Percentiles rank a stretch among this genome's conserved stretches.
phyloP scores from a whole-genome alignment of 1,140 invertebrate species.

The Mizuhopecten yessoensis region DNA sequence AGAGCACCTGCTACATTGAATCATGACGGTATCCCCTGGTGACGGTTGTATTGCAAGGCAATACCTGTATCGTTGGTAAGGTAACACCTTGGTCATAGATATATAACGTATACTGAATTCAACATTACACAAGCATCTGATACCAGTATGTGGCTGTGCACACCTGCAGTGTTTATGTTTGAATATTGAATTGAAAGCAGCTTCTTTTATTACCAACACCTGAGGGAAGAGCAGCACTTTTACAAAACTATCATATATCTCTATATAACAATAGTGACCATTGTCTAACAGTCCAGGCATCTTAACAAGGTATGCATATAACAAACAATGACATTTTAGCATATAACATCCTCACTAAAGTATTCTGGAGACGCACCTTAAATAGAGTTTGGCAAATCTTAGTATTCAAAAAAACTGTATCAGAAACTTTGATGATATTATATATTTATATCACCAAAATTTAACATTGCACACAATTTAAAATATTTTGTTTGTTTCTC shows the following conservation, averaged over 20 bases:
- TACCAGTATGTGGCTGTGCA: background rate
- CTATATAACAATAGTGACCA: too few species aligned
- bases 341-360: too few species aligned
- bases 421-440: too few species aligned
- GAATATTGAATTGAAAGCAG: background rate
- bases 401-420: too few species aligned
- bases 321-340: too few species aligned
- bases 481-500: too few species aligned
- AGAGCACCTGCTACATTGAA: background rate
- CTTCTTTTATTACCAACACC: background rate
- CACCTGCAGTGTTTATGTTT: background rate
- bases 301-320: too few species aligned
- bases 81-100: background rate
- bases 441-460: too few species aligned
- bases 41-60: background rate
- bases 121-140: background rate
- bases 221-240: background rate
- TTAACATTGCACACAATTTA: too few species aligned
- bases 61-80: background rate
- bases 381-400: too few species aligned
- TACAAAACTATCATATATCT: background rate
- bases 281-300: too few species aligned
- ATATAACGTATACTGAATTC: background rate
- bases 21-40: background rate
- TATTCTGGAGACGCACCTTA: too few species aligned